These are phyloP conservation scores for Tylochromis polylepis DNA, from an alignment of 2,113 vertebrate genomes.

Conservation along the genomic window DNA sequence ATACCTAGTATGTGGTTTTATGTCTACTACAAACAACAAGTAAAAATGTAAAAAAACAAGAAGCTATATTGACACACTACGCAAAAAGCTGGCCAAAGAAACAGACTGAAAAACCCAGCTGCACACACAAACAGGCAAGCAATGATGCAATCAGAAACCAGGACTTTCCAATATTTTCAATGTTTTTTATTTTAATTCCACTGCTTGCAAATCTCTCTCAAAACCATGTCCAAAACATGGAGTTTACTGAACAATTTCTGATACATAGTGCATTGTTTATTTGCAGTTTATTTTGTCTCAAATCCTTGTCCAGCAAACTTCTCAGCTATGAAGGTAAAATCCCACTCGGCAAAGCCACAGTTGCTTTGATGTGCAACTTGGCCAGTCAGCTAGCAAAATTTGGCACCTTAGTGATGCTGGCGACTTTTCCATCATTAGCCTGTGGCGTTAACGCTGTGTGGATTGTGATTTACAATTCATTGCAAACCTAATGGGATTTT, in stretches of 20 bases:
- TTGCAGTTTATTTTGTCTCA: no score
- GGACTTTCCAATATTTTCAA: background rate
- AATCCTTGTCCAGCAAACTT: background rate
- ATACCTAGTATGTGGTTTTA: background rate
- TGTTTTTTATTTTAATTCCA: background rate
- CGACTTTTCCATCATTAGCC: background rate
- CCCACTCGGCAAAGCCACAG: background rate
- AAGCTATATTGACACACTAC: rapidly evolving
- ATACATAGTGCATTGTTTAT: no score
- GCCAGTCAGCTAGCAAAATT: rapidly evolving
- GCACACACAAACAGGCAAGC: background rate
- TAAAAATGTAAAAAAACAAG: background rate
- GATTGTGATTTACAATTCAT: background rate
- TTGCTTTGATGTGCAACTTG: background rate
- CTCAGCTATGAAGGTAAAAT: background rate
- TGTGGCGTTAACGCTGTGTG: rapidly evolving
- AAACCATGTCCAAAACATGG: background rate
- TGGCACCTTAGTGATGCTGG: background rate
- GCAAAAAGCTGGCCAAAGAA: background rate
- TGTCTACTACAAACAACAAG: background rate
- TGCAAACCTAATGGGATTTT: background rate
- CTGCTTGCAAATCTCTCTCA: background rate
- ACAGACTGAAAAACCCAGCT: background rate
- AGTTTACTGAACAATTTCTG: no score
- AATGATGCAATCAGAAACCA: rapidly evolving